Evolutionary conservation across 2,888 invertebrate genomes (phyloP), one percentile per base, ranked within the genome.

Genomic region (Nemotelus pantherinus): DNA sequence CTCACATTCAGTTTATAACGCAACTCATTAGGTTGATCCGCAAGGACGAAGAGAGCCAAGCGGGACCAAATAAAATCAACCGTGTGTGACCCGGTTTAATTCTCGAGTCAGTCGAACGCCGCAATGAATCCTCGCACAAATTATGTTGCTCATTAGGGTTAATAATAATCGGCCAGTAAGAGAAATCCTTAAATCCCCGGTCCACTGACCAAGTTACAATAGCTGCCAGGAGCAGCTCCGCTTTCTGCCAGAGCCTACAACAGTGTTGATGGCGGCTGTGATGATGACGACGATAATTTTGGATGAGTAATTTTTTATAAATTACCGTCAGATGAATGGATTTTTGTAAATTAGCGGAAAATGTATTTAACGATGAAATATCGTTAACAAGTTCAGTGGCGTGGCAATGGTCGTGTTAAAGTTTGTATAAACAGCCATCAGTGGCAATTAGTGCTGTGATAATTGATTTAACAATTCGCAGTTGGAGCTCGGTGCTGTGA

Each of bases 111-210:
- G 9, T 50, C 50, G 50, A 50, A 9, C 50, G 50, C 9, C 25
- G 25, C 25, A 9, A 50, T 9, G 6, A 9, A 50, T 50, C 50
- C 41, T 45, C 41, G 10, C 25, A 43, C 44, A 41, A 65, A 65
- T 65, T 65, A 65, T 65, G 65, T 45, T 39, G 10, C 65, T 65
- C 65, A 65, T 65, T 65, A 65, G 10, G 7, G 65, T 41, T 65
- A 65, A 65, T 65, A 65, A 45, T 25, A 25, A 25, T 25, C 25
- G 25, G n/a, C 47, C 45, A 65, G 65, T 47, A 25, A 25, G 65
- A 9, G 41, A 10, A 65, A 45, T 45, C 47, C 47, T 5, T 43
- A 25, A 3, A 65, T n/a, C 4, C 65, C 4, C n/a, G n/a, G 43
- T 41, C 39, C 6, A 63, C 43, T 25, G 25, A 25, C 9, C 9